A percentile compares a stretch with the other conserved stretches of the same genome.
phyloP scores from a whole-genome alignment of 2,888 invertebrate species.

The Sinodicranocentrus sp. region DNA sequence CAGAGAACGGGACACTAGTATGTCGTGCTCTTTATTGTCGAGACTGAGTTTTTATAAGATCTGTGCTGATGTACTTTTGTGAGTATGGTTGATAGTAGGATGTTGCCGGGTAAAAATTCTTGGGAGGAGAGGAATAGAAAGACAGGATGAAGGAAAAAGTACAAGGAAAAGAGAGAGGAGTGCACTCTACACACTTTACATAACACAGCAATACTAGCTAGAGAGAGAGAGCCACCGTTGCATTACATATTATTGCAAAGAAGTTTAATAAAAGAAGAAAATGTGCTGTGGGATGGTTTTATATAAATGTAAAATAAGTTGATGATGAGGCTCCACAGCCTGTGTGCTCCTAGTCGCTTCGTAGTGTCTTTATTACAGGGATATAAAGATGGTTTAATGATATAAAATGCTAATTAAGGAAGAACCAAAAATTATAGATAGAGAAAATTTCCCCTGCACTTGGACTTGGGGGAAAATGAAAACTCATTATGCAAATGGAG shows the following conservation, averaged over 20 bases:
- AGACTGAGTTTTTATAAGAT: no score
- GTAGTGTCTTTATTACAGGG: conserved; percentile 72
- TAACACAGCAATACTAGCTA: conserved; percentile 22
- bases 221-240: conserved; percentile 13
- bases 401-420: conserved; percentile 77
- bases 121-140: conserved; percentile 28
- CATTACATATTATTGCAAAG: conserved; percentile 64
- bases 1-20: conserved; percentile 26
- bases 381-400: conserved; percentile 76
- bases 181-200: conserved; percentile 18
- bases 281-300: conserved; percentile 53
- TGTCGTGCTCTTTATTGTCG: conserved; percentile 20
- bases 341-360: conserved; percentile 2
- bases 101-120: conserved; percentile 34
- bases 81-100: not conserved
- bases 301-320: conserved; percentile 68
- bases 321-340: conserved; percentile 43
- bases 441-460: conserved; percentile 65
- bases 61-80: no score
- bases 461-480: conserved; percentile 76
- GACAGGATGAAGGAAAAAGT: conserved; percentile 32
- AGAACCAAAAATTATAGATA: conserved; percentile 76
- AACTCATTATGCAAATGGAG: conserved; percentile 77
- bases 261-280: conserved; percentile 66
- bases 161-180: conserved; percentile 16